Conservation (phyloP, 2,797 vertebrate species). For the Rhincodon typus region DNA sequence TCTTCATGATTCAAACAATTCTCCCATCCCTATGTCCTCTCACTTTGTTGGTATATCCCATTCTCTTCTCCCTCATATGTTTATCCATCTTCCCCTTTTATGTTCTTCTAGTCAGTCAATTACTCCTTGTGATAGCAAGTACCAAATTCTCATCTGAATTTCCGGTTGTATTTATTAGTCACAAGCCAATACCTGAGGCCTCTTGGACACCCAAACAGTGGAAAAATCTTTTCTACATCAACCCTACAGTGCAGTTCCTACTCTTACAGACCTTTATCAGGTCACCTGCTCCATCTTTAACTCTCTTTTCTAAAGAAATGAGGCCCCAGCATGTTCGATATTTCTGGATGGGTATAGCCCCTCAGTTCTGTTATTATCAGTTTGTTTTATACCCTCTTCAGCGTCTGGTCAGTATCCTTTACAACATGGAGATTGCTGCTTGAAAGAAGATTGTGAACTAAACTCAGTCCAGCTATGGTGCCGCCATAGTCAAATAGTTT, state of each 20-base stretch:
- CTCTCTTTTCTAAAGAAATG: background rate
- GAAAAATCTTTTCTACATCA: background rate
- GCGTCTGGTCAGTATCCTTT: background rate
- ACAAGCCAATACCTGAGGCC: background rate
- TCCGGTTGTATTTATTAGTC: background rate
- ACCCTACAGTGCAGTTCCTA: background rate
- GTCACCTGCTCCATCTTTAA: too few relatives aligned
- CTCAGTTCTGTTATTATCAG: background rate
- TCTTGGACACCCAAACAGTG: background rate
- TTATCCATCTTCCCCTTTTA: background rate
- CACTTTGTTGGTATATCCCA: background rate
- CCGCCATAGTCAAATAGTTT: background rate
- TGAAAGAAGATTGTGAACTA: background rate
- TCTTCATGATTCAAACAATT: background rate
- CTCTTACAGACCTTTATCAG: too few relatives aligned
- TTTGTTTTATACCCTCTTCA: background rate
- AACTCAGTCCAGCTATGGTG: background rate
- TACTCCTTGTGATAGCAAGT: background rate
- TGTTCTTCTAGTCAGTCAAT: background rate
- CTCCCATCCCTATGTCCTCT: background rate
- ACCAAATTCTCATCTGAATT: background rate
- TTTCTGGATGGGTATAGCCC: background rate
- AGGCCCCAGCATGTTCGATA: background rate
- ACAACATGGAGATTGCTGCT: background rate
- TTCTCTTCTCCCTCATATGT: background rate